These are phyloP conservation scores for Scrobipalpa atriplicella DNA, from an alignment of 2,888 invertebrate species.

Conservation along the genomic window DNA sequence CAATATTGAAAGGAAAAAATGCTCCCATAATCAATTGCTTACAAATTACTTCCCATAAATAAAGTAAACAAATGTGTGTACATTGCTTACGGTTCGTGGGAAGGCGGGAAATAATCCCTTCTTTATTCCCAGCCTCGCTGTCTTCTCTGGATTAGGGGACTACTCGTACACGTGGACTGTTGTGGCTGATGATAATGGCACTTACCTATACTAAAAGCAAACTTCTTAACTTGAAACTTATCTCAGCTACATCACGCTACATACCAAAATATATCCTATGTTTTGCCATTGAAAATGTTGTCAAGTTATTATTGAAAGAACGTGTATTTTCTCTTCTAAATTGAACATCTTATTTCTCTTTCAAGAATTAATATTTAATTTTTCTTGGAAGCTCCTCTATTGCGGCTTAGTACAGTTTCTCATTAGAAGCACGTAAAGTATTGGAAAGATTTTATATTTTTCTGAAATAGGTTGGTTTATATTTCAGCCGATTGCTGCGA, in stretches of 20 bases:
- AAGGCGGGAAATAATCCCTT: slow-evolving; percentile 7
- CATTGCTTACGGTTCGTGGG: slow-evolving; percentile 3
- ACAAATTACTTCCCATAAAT: slow-evolving; percentile 15
- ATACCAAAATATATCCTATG: too few relatives aligned
- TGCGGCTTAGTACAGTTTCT: neutral
- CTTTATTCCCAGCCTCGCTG: neutral
- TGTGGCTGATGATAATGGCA: too few relatives aligned
- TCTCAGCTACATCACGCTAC: too few relatives aligned
- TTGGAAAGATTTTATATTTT: slow-evolving; percentile 3
- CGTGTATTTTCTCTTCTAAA: neutral
- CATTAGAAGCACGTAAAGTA: slow-evolving; percentile 9
- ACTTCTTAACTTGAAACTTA: too few relatives aligned
- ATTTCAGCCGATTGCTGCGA: too few relatives aligned
- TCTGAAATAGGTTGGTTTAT: neutral
- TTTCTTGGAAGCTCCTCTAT: neutral
- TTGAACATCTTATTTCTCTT: neutral
- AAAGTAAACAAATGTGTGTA: neutral
- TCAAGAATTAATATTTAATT: slow-evolving; percentile 4
- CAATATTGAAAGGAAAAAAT: neutral
- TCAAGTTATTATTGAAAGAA: too few relatives aligned
- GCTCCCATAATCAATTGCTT: neutral
- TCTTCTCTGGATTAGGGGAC: neutral
- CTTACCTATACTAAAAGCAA: too few relatives aligned
- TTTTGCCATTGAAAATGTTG: too few relatives aligned
- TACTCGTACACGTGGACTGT: too few relatives aligned